These are phyloP conservation scores for Alces alces DNA, from an alignment of 2,113 vertebrate species.

Conservation along the genomic window DNA sequence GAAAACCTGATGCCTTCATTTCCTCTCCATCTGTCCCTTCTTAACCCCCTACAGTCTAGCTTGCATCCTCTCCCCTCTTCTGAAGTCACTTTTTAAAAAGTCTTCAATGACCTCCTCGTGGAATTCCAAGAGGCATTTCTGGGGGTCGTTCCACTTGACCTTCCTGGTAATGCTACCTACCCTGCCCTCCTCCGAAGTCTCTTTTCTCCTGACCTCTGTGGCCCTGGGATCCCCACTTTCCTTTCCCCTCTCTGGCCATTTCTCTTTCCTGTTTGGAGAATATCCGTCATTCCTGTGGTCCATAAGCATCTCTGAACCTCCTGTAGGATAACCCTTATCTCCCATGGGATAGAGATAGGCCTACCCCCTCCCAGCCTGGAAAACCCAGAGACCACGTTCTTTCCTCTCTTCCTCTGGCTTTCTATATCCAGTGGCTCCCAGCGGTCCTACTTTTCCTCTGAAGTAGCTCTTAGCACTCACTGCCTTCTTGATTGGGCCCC, in stretches of 20 bases:
- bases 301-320: background rate
- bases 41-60: background rate
- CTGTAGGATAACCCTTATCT: background rate
- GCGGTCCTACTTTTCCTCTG: background rate
- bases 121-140: background rate
- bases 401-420: background rate
- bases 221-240: background rate
- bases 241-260: background rate
- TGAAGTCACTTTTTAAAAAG: background rate
- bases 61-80: background rate
- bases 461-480: background rate
- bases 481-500: background rate
- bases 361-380: background rate
- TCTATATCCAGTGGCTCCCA: rapidly evolving
- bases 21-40: background rate
- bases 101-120: background rate
- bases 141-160: background rate
- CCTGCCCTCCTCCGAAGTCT: background rate
- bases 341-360: rapidly evolving
- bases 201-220: background rate
- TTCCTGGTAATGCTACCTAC: background rate
- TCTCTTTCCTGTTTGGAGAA: background rate
- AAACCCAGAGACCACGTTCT: rapidly evolving
- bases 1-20: background rate
- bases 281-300: background rate